Evolutionary conservation across 2,888 invertebrate genomes (phyloP), one percentile per base, ranked within the genome.

Genomic region (Crematogaster levior): DNA sequence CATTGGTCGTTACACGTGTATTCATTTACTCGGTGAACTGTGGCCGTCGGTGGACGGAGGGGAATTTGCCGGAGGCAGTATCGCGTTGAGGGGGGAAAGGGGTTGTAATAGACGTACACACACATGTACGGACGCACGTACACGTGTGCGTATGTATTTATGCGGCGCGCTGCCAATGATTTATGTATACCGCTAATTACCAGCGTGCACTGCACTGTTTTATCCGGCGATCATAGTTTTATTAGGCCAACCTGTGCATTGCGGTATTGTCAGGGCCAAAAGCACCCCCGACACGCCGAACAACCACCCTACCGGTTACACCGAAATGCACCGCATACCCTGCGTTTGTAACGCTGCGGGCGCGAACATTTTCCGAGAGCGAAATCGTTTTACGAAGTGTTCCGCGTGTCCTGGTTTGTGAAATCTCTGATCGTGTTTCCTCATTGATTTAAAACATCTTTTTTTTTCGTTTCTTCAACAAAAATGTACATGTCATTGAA

Each of bases 121-220:
- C 43, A 60, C 51, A 80, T 63, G 24, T 56, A 77, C 60, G 66
- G 30, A 63, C 77, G 70, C 73, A 15, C 9, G 84, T 82, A 77
- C 70, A 65, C 73, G 82, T 51, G 72, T 81, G 84, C 77, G 85
- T 81, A 70, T 70, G 82, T 85, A 80, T 86, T 70, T 82, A 84
- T 86, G 72, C 88, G 92, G 91, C 91, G 91, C 91, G 90, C 90
- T 92, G 89, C 88, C 92, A 91, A 93, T 94, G 94, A 94, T 94
- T 94, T 94, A 94, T 94, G 94, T 92, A 92, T 91, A 93, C 93
- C 93, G 91, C 94, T 94, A 94, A 94, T 94, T 93, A 94, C 94
- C 92, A 92, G 89, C 92, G 89, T 91, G 93, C 92, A 90, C 91
- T 86, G 91, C 88, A 89, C 91, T 91, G 92, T 93, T 94, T 93